Percentiles rank a stretch among this genome's conserved stretches.
Evolutionary conservation across 2,797 vertebrate species (phyloP).

Genomic region (Mionectes olivaceus): DNA sequence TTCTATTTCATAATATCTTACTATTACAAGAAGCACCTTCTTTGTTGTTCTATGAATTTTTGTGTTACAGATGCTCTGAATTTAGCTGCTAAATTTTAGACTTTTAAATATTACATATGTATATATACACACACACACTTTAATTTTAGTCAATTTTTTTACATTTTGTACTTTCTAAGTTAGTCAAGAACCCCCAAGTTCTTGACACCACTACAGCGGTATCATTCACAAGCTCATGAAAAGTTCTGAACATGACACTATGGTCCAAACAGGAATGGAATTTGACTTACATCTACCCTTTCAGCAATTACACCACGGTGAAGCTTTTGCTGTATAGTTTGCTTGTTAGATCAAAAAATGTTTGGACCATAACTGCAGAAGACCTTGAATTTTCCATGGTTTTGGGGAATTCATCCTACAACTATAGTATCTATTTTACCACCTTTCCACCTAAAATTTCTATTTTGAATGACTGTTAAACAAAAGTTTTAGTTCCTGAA

Average conservation of each 20-base stretch:
- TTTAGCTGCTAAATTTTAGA: neutral
- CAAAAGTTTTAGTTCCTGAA: neutral
- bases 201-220: neutral
- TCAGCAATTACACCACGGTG: neutral
- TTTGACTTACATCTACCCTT: neutral
- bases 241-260: neutral
- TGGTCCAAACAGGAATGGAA: neutral
- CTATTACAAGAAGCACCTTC: neutral
- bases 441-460: neutral
- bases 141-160: neutral
- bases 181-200: neutral
- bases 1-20: neutral
- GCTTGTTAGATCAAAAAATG: neutral
- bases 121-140: neutral
- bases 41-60: neutral
- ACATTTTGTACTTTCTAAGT: neutral
- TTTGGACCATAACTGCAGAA: neutral
- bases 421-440: rapidly evolving
- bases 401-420: neutral
- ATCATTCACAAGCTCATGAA: neutral
- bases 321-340: neutral
- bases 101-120: neutral
- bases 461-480: neutral
- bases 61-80: neutral
- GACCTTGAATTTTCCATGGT: neutral